phyloP scores from a whole-genome alignment of 2,797 vertebrate species.

The Melanotaenia boesemani region DNA sequence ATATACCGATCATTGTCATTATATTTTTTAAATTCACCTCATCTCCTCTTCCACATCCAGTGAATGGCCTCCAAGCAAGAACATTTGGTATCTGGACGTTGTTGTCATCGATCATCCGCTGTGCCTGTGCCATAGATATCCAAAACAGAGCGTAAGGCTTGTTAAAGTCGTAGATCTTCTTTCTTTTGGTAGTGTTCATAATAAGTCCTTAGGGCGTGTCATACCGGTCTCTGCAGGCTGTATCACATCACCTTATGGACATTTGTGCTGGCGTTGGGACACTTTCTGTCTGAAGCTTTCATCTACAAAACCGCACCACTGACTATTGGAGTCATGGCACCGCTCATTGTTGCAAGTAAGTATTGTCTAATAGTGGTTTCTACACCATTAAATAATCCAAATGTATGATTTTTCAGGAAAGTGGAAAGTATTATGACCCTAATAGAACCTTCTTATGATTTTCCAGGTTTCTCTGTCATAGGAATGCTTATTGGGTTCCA shows the following conservation, averaged over 20 bases:
- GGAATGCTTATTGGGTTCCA: constrained; percentile 93
- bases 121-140: constrained; percentile 94
- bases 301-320: constrained; percentile 93
- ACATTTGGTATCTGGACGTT: constrained; percentile 97
- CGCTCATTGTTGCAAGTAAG: constrained; percentile 96
- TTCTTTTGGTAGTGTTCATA: background rate
- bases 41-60: constrained; percentile 69
- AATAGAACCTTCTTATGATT: constrained; percentile 14
- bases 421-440: background rate
- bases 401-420: background rate
- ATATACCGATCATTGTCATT: background rate
- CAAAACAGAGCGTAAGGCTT: constrained; percentile 91
- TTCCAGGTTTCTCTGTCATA: constrained; percentile 90
- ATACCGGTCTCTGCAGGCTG: constrained; percentile 78
- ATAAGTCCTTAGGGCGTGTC: constrained; percentile 15
- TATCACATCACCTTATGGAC: constrained; percentile 97
- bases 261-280: constrained; percentile 92
- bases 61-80: constrained; percentile 96
- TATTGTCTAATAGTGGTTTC: constrained; percentile 23
- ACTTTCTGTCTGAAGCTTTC: constrained; percentile 94
- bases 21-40: background rate
- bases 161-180: constrained; percentile 4
- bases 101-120: constrained; percentile 93
- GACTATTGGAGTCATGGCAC: constrained; percentile 94
- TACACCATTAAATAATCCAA: background rate